Conservation (phyloP, 2,113 vertebrate genomes). For the Silurus glanis region DNA sequence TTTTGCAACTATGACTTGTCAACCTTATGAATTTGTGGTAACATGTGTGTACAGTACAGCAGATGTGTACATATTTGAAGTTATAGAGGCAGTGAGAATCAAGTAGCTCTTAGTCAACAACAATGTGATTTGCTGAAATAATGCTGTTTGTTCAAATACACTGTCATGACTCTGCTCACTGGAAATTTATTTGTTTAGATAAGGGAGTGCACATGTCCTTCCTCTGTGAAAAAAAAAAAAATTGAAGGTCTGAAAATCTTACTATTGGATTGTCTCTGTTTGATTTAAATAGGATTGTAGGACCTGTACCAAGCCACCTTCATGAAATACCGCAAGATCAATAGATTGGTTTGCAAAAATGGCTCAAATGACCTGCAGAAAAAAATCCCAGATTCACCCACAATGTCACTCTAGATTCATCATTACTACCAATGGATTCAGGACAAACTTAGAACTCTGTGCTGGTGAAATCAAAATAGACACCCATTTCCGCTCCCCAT, state of each 20-base stretch:
- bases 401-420: background rate
- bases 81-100: background rate
- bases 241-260: background rate
- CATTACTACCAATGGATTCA: no score
- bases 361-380: background rate
- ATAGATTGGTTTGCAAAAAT: background rate
- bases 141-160: background rate
- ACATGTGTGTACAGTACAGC: background rate
- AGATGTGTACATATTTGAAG: background rate
- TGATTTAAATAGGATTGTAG: background rate
- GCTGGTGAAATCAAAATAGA: background rate
- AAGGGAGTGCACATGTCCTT: background rate
- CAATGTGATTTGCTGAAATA: background rate
- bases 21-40: background rate
- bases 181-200: background rate
- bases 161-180: background rate
- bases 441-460: background rate
- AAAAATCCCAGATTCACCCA: background rate
- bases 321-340: background rate
- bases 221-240: background rate
- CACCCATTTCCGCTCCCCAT: background rate
- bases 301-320: background rate
- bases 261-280: background rate
- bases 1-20: background rate
- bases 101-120: background rate